Percentiles rank a stretch among this genome's conserved stretches.
phyloP scores from a whole-genome alignment of 2,113 vertebrate species.

The Columba livia region DNA sequence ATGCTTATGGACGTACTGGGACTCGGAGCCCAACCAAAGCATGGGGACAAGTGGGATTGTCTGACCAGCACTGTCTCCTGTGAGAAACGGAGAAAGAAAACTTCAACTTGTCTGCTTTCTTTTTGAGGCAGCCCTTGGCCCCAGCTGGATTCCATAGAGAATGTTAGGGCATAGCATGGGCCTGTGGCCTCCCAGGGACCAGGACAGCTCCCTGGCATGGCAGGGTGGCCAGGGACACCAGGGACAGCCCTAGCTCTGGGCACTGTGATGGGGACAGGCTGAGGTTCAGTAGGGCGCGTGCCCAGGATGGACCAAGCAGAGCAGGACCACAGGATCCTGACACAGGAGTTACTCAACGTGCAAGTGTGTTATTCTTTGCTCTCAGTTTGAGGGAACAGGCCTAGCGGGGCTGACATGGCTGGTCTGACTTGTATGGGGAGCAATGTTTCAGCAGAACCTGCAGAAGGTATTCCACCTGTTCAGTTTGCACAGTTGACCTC shows the following conservation, averaged over 20 bases:
- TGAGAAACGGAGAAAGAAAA: not conserved
- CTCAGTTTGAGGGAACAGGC: not conserved
- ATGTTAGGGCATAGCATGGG: not conserved
- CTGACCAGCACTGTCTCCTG: not conserved
- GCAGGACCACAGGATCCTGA: not conserved
- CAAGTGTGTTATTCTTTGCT: fast-evolving
- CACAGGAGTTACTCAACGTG: not conserved
- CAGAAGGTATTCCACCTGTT: not conserved
- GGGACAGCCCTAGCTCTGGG: not conserved
- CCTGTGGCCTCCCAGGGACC: not conserved
- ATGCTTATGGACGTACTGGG: not conserved
- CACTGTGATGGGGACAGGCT: not conserved
- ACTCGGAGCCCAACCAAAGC: not conserved
- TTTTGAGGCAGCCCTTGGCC: not conserved
- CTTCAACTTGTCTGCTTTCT: not conserved
- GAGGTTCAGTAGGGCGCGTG: fast-evolving
- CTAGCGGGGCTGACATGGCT: fast-evolving
- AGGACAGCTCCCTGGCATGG: fast-evolving
- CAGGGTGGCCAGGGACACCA: fast-evolving
- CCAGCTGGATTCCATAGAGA: not conserved
- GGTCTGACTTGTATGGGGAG: fast-evolving
- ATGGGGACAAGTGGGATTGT: not conserved
- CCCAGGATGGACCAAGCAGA: not conserved
- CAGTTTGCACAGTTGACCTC: not conserved
- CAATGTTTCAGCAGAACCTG: not conserved